Conservation (phyloP, 2,888 invertebrate species). For the Nasonia oneida region DNA sequence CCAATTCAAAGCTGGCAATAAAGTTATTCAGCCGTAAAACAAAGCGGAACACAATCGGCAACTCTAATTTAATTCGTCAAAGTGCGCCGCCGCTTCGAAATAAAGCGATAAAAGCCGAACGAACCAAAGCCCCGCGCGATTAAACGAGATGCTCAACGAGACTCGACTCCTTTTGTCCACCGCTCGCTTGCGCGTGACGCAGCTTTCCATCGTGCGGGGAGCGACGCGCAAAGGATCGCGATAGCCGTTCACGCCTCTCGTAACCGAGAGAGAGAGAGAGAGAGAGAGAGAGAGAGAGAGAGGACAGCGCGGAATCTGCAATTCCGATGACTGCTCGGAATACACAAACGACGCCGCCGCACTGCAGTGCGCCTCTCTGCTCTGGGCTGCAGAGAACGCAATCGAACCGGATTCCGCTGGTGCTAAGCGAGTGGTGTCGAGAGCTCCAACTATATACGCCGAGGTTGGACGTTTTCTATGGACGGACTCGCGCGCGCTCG, state of each 20-base stretch:
- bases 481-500: not conserved
- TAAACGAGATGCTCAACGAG: not conserved
- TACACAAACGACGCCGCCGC: not conserved
- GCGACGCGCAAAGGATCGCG: constrained; percentile 13
- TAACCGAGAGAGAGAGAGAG: constrained; percentile 17
- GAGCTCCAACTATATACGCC: not conserved
- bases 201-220: not conserved
- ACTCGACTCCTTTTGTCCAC: constrained; percentile 1
- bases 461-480: constrained; percentile 8
- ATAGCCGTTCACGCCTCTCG: constrained; percentile 52
- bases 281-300: not conserved
- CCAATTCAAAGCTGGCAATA: constrained; percentile 14
- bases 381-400: not conserved
- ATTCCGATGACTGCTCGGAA: constrained; percentile 51
- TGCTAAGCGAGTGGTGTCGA: constrained; percentile 1
- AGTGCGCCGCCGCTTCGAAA: constrained; percentile 22
- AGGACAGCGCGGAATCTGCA: constrained; percentile 42
- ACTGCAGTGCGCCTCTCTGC: not conserved
- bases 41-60: constrained; percentile 32
- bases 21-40: constrained; percentile 29
- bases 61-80: constrained; percentile 42
- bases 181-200: not conserved
- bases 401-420: constrained; percentile 44
- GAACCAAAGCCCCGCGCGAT: constrained; percentile 10
- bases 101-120: constrained; percentile 45